These are phyloP conservation scores for Steromphala cineraria DNA, from an alignment of 2,888 invertebrate genomes.

Conservation along the genomic window DNA sequence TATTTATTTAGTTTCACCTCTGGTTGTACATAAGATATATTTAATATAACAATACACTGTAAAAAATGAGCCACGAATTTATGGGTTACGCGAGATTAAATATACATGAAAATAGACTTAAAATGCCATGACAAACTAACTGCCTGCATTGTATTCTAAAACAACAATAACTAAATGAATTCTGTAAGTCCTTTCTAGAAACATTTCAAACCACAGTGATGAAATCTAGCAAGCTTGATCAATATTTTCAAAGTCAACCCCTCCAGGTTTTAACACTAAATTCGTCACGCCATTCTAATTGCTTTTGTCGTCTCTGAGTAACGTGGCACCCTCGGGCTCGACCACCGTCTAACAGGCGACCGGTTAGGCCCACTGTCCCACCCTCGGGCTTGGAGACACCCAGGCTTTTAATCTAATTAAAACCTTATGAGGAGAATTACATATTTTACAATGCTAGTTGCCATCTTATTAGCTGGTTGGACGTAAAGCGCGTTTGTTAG, in stretches of 20 bases:
- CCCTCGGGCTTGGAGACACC: background rate
- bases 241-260: background rate
- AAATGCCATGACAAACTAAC: too few relatives aligned
- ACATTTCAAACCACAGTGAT: background rate
- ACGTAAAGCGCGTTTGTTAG: too few relatives aligned
- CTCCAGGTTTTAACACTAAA: background rate
- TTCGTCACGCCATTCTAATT: background rate
- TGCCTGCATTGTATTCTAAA: too few relatives aligned
- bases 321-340: background rate
- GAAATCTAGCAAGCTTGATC: background rate
- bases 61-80: too few relatives aligned
- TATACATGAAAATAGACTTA: too few relatives aligned
- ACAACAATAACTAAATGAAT: too few relatives aligned
- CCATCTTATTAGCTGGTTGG: too few relatives aligned
- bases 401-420: slow-evolving; percentile 10
- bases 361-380: background rate
- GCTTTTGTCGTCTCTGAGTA: background rate
- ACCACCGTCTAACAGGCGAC: background rate
- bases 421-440: slow-evolving; percentile 6
- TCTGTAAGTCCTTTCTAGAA: too few relatives aligned
- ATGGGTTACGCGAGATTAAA: too few relatives aligned
- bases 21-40: too few relatives aligned
- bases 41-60: too few relatives aligned
- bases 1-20: too few relatives aligned
- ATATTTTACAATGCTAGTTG: background rate